phyloP scores from a whole-genome alignment of 2,113 vertebrate species.

The Irena cyanogastra region DNA sequence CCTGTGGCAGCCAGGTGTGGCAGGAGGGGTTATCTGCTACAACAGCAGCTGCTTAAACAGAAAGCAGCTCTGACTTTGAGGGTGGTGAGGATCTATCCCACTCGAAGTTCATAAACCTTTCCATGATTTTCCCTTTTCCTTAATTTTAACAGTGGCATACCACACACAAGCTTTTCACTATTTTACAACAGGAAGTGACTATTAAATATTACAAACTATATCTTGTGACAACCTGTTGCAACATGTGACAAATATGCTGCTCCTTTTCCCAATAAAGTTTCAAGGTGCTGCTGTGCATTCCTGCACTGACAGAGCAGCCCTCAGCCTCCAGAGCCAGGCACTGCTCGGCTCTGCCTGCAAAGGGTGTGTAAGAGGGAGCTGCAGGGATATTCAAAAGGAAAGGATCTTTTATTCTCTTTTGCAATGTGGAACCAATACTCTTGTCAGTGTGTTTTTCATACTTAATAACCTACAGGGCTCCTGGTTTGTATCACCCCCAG shows the following conservation, averaged over 20 bases:
- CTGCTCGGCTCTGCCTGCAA: not conserved
- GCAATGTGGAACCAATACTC: not conserved
- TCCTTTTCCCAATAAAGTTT: rapidly evolving
- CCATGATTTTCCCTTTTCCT: not conserved
- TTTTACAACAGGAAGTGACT: not conserved
- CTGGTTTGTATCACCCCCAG: not conserved
- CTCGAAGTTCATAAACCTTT: not conserved
- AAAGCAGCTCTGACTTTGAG: not conserved
- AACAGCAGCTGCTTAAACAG: not conserved
- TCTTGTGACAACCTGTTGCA: not conserved
- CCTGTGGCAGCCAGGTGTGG: not conserved
- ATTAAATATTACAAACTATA: not conserved
- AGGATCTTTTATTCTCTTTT: not conserved
- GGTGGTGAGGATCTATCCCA: not conserved
- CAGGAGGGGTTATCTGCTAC: not conserved
- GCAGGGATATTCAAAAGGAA: not conserved
- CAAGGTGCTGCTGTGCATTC: not conserved
- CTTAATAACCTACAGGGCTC: not conserved
- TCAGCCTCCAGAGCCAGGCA: rapidly evolving
- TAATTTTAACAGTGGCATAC: not conserved
- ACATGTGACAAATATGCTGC: not conserved
- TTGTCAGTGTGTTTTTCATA: not conserved
- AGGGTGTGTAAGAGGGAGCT: not conserved
- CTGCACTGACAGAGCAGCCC: not conserved
- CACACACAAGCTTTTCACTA: not conserved